Base-by-base conservation (phyloP, 2,888 invertebrate genomes). In the Drosophila pseudotakahashii region DNA sequence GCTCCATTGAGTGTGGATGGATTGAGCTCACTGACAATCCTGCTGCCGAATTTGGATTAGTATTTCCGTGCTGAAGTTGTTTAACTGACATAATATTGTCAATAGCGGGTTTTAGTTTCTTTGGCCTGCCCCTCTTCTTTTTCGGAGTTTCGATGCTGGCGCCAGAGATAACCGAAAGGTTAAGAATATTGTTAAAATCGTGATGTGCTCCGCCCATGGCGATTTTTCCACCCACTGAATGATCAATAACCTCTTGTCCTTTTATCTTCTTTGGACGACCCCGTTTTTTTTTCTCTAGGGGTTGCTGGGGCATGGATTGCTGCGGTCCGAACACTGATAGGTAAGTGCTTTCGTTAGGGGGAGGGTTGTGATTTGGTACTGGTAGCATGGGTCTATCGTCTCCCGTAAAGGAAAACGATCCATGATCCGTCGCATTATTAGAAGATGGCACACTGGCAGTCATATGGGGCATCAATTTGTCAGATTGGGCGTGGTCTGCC, bases 71-170 rank as follows among this genome's bases (percentile, higher is more conserved):
- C 7, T 63, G 26, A 14, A 45, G 26, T 14, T 52, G 91, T 88
- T 76, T 50, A 11, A 58, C n/a, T 19, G 52, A 37, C 9, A 77
- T 16, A 41, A 83, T 73, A 55, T 75, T 76, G n/a, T 81, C 86
- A 10, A 78, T 39, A 11, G 60, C 71, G 1, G 94, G 94, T 74
- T 96, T 94, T 16, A 97, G 95, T 92, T 97, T 98, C 92, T 97
- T 97, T 71, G 97, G 97, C 71, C 97, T 93, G 19, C 97, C 97
- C 30, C 97, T 93, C 90, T 97, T 97, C 92, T 97, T 97, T 93
- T 97, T 97, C 73, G 96, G 95, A 73, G 95, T 94, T 36, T 75
- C 81, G 6, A 53, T 52, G 73, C 93, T 93, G 87, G 32, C 30
- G 30, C 54, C 63, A 14, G 75, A 66, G 47, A 89, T 82, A 62